A percentile compares a stretch with the other conserved stretches of the same genome.
Conservation (phyloP, 2,888 invertebrate genomes). For the Tenthredo livida region DNA sequence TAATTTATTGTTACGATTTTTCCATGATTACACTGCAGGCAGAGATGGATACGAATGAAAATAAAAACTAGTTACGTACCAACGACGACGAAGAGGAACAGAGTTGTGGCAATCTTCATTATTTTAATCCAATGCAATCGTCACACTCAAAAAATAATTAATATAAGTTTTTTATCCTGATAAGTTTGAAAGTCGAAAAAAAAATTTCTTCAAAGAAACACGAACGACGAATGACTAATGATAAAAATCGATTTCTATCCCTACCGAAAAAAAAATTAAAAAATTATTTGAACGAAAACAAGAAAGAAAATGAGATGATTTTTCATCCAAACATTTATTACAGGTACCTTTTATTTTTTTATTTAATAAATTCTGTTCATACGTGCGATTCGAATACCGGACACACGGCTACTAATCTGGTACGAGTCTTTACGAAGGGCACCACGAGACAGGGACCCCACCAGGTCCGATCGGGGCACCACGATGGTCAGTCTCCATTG, state of each 20-base stretch:
- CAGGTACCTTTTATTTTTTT: background rate
- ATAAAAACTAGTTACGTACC: conserved; percentile 67
- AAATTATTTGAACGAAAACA: background rate
- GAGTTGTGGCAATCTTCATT: conserved; percentile 73
- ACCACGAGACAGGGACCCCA: conserved; percentile 64
- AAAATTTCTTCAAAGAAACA: background rate
- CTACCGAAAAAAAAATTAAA: background rate
- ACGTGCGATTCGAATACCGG: conserved; percentile 68
- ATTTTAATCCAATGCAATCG: conserved; percentile 49
- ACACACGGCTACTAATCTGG: conserved; percentile 73
- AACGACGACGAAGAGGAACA: conserved; percentile 72
- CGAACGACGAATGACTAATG: background rate
- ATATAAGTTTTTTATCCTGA: background rate
- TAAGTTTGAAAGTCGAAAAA: background rate
- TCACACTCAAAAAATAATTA: conserved; percentile 17
- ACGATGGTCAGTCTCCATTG: conserved; percentile 55
- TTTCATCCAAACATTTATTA: background rate
- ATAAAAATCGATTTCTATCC: background rate
- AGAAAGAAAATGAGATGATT: background rate
- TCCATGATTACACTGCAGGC: background rate
- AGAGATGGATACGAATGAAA: background rate
- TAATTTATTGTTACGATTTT: background rate
- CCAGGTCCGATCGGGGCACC: conserved; percentile 55
- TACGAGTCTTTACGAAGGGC: conserved; percentile 67
- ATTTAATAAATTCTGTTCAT: background rate